Base-by-base conservation (phyloP, 1,140 invertebrate genomes). In the Ceratina australensis region DNA sequence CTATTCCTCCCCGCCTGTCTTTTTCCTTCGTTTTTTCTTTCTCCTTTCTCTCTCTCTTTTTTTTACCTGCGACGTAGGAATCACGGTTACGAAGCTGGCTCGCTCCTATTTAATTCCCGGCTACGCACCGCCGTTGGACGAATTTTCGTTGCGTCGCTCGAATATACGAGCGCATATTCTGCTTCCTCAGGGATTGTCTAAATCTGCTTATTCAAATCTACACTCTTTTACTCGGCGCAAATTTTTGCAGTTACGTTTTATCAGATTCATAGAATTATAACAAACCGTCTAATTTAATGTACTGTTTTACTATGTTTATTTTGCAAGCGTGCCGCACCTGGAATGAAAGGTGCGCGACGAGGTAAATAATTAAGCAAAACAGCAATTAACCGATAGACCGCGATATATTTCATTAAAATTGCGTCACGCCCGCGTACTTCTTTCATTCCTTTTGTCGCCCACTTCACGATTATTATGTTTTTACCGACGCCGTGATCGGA, bases 21-120 rank as follows among this genome's bases (percentile, higher is more conserved):
- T 24, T 47, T 13, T 7, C 18, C 33, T 42, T 42, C 33, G 10
- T 42, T 33, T 7, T 42, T 1, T 12, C 24, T n/a, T n/a, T n/a
- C n/a, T n/a, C n/a, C n/a, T n/a, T n/a, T n/a, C n/a, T n/a, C n/a
- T n/a, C n/a, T n/a, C n/a, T n/a, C n/a, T n/a, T n/a, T n/a, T n/a
- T n/a, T n/a, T n/a, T n/a, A n/a, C 56, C 20, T 15, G 16, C 15
- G 7, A 15, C 56, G 20, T n/a, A 78, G 42, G 68, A 78, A 78
- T 57, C 69, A 57, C 15, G 22, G 65, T 13, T 47, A 33, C 20
- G 22, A 24, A 54, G 52, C 52, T n/a, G 12, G 24, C 65, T 54
- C 52, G 33, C 7, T 67, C 52, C 74, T 71, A 71, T 77, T 77
- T 77, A 77, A 77, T 77, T 77, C 49, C 24, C 16, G 47, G 33